phyloP scores from a whole-genome alignment of 2,113 vertebrate genomes.

The Narcine bancroftii region DNA sequence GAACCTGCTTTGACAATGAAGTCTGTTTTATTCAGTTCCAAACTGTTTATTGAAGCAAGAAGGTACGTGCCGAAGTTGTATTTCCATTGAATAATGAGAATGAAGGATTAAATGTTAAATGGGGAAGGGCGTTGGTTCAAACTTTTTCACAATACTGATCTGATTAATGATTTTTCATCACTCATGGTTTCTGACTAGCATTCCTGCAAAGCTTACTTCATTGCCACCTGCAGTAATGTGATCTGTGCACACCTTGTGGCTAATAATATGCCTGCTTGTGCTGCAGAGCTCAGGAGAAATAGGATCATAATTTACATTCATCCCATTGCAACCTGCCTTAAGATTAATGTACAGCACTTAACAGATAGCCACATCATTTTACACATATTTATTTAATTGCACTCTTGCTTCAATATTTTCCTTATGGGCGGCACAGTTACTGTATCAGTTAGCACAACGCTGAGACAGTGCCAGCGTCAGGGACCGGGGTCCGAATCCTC shows the following conservation, averaged over 20 bases:
- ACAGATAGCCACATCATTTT: neutral
- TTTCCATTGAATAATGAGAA: slow-evolving; percentile 40
- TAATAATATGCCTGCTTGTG: slow-evolving; percentile 22
- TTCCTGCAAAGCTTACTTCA: slow-evolving; percentile 54
- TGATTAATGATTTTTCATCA: slow-evolving; percentile 60
- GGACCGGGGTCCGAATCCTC: too few species aligned
- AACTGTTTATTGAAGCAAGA: neutral
- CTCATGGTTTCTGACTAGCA: slow-evolving; percentile 57
- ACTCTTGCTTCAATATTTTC: neutral
- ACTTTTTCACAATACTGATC: slow-evolving; percentile 50
- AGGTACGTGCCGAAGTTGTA: neutral
- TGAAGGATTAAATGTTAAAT: slow-evolving; percentile 41
- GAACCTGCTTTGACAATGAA: neutral
- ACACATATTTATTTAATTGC: neutral
- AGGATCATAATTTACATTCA: slow-evolving; percentile 9
- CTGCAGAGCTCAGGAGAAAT: neutral
- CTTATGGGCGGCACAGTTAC: too few species aligned
- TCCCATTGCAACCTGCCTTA: slow-evolving; percentile 42
- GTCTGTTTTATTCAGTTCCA: neutral
- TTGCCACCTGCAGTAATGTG: slow-evolving; percentile 63
- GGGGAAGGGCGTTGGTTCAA: slow-evolving; percentile 43
- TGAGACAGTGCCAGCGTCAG: too few species aligned
- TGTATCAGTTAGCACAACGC: too few species aligned
- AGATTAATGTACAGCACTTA: slow-evolving; percentile 44
- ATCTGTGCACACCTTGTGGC: slow-evolving; percentile 51